Percentiles rank a stretch among this genome's conserved stretches.
Evolutionary conservation across 2,113 vertebrate genomes (phyloP).

Genomic region (Regulus satrapa): DNA sequence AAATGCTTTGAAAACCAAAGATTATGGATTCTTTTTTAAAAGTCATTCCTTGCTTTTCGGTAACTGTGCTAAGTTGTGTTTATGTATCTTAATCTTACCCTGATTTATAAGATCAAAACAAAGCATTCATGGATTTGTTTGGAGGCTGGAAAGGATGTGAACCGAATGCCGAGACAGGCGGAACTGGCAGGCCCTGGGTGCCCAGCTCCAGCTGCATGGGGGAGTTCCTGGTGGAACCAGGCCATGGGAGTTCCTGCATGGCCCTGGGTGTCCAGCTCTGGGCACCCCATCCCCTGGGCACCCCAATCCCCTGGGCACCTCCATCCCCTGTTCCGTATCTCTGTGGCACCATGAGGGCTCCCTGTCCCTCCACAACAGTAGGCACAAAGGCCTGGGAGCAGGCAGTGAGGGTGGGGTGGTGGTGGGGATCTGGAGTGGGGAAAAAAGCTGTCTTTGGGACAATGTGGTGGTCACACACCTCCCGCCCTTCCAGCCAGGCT

Average conservation of each 20-base stretch:
- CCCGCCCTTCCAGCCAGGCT: background rate
- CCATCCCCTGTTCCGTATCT: background rate
- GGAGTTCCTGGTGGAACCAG: no score
- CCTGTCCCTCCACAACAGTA: background rate
- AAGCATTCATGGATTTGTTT: background rate
- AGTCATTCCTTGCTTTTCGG: background rate
- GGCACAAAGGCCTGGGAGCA: background rate
- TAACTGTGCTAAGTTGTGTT: background rate
- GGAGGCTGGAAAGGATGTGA: background rate
- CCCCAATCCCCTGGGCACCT: no score
- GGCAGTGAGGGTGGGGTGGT: background rate
- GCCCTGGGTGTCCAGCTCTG: no score
- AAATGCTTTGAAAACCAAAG: slow-evolving; percentile 11
- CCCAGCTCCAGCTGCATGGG: no score
- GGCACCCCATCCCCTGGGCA: no score
- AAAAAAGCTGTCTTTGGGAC: background rate
- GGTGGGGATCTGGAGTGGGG: background rate
- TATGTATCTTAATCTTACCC: background rate
- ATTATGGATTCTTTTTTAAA: background rate
- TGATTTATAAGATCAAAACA: background rate
- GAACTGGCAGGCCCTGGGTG: background rate
- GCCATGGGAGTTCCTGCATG: no score
- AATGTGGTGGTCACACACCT: accelerated
- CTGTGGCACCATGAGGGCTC: background rate
- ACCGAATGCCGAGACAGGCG: accelerated